Conservation (phyloP, 2,888 invertebrate species). For the Brenthis daphne region DNA sequence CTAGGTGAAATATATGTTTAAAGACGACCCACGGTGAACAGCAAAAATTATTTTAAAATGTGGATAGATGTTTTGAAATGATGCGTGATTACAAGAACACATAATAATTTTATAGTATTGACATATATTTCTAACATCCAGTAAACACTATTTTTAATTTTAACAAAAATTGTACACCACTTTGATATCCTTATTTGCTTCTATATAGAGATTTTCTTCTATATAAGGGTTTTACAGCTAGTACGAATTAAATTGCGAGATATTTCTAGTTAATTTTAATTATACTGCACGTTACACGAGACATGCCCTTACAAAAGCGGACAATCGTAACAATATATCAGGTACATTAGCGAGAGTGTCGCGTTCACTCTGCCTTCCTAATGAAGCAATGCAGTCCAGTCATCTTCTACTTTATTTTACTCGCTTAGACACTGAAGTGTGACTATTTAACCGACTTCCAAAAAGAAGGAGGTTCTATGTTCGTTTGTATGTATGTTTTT, state of each 20-base stretch:
- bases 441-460: no score
- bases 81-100: no score
- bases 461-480: no score
- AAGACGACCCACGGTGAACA: no score
- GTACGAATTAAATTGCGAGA: neutral
- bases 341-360: conserved; percentile 72
- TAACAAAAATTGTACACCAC: no score
- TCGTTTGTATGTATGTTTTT: neutral
- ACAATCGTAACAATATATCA: conserved; percentile 65
- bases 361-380: conserved; percentile 53
- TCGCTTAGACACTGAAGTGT: neutral
- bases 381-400: conserved; percentile 57
- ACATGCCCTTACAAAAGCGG: conserved; percentile 27
- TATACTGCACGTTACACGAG: conserved; percentile 1
- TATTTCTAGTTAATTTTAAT: neutral
- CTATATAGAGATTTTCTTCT: neutral
- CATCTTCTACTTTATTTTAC: conserved; percentile 18
- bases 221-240: neutral
- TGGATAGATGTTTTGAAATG: no score
- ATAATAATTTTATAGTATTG: neutral
- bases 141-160: no score
- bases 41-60: no score
- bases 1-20: no score
- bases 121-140: neutral
- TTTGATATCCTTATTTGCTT: neutral